A percentile compares a stretch with the other conserved stretches of the same genome.
Evolutionary conservation across 2,797 vertebrate genomes (phyloP).

Genomic region (Cottoperca gobio): DNA sequence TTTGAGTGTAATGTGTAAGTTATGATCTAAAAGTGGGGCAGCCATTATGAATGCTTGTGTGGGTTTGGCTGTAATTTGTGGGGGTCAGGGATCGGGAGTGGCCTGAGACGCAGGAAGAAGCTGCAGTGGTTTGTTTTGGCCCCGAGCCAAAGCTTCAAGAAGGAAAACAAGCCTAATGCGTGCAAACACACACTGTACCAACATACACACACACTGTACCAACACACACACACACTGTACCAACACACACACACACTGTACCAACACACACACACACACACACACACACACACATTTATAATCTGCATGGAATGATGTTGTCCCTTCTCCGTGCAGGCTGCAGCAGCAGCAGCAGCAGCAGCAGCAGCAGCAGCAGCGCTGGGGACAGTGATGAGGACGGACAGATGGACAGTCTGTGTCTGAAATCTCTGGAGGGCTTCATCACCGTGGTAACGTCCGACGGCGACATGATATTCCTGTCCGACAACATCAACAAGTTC

Average conservation of each 20-base stretch:
- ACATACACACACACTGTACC: neutral
- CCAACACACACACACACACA: conserved; percentile 8
- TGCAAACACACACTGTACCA: neutral
- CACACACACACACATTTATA: conserved; percentile 31
- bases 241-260: neutral
- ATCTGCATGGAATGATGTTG: neutral
- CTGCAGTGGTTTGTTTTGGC: conserved; percentile 84
- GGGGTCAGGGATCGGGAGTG: conserved; percentile 58
- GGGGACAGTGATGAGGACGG: conserved; percentile 80
- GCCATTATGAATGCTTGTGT: neutral
- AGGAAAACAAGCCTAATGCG: conserved; percentile 67
- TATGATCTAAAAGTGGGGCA: neutral
- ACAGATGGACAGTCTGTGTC: conserved; percentile 95
- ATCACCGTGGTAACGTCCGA: conserved; percentile 96
- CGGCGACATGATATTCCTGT: conserved; percentile 97
- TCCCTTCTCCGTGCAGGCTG: conserved; percentile 70
- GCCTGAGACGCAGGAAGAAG: conserved; percentile 81
- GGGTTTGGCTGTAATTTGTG: conserved; percentile 34
- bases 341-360: conserved; percentile 65
- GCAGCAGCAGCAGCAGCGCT: conserved; percentile 61
- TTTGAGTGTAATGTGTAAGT: conserved; percentile 25
- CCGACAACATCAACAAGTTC: conserved; percentile 98
- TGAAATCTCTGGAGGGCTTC: conserved; percentile 97
- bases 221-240: neutral
- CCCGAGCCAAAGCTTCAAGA: conserved; percentile 69